These are phyloP conservation scores for Aphelenchoides bicaudatus DNA, from an alignment of 2,888 invertebrate species.

Conservation along the genomic window DNA sequence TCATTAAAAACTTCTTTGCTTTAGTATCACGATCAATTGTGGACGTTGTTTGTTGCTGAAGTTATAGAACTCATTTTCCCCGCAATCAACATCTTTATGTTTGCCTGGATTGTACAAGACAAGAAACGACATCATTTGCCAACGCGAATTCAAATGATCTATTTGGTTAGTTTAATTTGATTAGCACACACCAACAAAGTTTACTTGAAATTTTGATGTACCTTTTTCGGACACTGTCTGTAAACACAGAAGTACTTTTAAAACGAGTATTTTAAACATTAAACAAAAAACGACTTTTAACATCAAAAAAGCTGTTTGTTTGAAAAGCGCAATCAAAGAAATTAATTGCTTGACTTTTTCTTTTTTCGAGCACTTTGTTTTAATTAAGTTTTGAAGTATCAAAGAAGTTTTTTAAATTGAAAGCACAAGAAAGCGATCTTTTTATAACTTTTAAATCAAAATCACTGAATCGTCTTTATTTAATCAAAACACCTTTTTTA, in stretches of 20 bases:
- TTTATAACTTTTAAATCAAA: conserved; percentile 8
- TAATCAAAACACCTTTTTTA: conserved; percentile 19
- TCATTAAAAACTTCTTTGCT: conserved; percentile 17
- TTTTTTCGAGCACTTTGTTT: no score
- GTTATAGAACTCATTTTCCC: conserved; percentile 41
- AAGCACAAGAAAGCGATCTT: not conserved
- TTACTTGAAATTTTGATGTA: no score
- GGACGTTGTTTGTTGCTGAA: conserved; percentile 44
- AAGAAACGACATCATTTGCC: conserved; percentile 21
- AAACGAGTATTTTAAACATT: no score
- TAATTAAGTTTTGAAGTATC: no score
- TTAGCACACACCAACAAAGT: not conserved
- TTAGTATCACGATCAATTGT: conserved; percentile 39
- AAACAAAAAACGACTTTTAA: no score
- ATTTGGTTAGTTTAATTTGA: conserved; percentile 34
- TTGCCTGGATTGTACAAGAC: conserved; percentile 40
- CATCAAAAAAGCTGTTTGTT: no score
- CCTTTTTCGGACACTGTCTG: no score
- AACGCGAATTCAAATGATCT: conserved; percentile 30
- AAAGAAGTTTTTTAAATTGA: not conserved
- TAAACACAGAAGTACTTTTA: no score
- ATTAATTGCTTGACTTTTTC: no score
- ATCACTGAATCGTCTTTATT: conserved; percentile 4
- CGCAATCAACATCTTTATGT: conserved; percentile 34
- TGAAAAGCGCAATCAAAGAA: no score